These are phyloP conservation scores for Aspidiotus rigidus DNA, from an alignment of 2,888 invertebrate genomes.

Conservation along the genomic window DNA sequence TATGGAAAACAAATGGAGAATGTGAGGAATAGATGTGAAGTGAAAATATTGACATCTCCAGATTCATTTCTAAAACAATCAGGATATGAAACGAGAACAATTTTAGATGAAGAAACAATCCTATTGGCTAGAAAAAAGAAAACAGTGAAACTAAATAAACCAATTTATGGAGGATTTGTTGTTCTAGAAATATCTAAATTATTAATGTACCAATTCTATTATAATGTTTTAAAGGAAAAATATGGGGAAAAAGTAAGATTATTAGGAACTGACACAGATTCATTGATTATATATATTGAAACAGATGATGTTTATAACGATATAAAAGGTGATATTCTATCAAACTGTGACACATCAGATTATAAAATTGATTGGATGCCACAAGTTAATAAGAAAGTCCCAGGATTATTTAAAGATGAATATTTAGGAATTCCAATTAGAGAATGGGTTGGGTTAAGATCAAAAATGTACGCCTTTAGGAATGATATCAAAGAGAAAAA, in stretches of 20 bases:
- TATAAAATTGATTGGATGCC: constrained; percentile 25
- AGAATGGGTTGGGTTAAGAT: neutral
- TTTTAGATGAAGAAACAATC: constrained; percentile 12
- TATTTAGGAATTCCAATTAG: constrained; percentile 19
- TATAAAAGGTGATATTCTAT: too few species aligned
- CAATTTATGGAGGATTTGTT: too few species aligned
- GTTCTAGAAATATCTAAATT: too few species aligned
- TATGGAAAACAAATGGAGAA: too few species aligned
- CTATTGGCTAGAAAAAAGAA: constrained; percentile 6
- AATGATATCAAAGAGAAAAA: constrained; percentile 20
- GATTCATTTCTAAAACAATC: constrained; percentile 8
- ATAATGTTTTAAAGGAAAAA: too few species aligned
- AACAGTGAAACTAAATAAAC: constrained; percentile 12
- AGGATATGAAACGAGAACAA: constrained; percentile 11
- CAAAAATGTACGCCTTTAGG: constrained; percentile 18
- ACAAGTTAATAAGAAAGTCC: constrained; percentile 16
- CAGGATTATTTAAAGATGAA: constrained; percentile 21
- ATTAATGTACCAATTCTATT: too few species aligned
- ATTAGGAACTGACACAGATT: too few species aligned
- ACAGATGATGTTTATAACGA: too few species aligned
- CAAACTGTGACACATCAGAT: too few species aligned
- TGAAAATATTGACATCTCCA: constrained; percentile 5
- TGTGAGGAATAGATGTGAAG: too few species aligned
- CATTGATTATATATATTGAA: too few species aligned
- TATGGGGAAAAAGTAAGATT: too few species aligned